Evolutionary conservation across 2,888 invertebrate species (phyloP).

Genomic region (Amblyjoppa fuscipennis): DNA sequence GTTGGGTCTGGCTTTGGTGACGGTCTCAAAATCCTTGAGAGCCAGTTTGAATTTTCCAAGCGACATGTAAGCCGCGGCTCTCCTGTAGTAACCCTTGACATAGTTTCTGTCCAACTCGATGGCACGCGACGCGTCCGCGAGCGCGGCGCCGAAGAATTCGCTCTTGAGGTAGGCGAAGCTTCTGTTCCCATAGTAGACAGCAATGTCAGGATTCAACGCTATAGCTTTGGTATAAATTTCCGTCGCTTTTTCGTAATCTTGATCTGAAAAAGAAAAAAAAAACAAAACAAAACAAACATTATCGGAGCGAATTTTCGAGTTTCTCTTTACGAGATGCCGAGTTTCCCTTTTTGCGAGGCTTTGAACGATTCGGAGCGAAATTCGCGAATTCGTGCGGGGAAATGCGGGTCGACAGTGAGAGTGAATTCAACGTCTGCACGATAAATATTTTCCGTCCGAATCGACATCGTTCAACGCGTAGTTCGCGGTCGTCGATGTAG

Average conservation of each 20-base stretch:
- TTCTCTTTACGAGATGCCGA: neutral
- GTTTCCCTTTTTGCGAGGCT: no score
- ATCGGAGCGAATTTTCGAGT: neutral
- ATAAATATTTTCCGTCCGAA: no score
- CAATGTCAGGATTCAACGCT: constrained; percentile 92
- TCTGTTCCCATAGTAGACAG: constrained; percentile 97
- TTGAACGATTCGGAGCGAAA: no score
- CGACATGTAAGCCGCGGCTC: constrained; percentile 99
- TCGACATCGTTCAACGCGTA: no score
- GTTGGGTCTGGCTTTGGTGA: constrained; percentile 95
- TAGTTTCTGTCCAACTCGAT: constrained; percentile 96
- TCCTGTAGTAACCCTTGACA: constrained; percentile 98
- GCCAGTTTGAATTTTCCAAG: constrained; percentile 99
- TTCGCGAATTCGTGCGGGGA: no score
- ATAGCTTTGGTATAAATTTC: constrained; percentile 95
- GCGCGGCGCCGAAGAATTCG: constrained; percentile 98
- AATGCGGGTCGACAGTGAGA: no score
- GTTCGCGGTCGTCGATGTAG: no score
- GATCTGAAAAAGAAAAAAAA: constrained; percentile 87
- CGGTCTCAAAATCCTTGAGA: constrained; percentile 98
- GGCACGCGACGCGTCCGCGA: constrained; percentile 96
- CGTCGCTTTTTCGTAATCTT: constrained; percentile 96
- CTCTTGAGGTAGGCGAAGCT: constrained; percentile 97
- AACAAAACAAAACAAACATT: neutral
- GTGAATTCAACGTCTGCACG: no score